Percentiles rank a stretch among this genome's conserved stretches.
Evolutionary conservation across 2,113 vertebrate genomes (phyloP).

Genomic region (Apus apus): DNA sequence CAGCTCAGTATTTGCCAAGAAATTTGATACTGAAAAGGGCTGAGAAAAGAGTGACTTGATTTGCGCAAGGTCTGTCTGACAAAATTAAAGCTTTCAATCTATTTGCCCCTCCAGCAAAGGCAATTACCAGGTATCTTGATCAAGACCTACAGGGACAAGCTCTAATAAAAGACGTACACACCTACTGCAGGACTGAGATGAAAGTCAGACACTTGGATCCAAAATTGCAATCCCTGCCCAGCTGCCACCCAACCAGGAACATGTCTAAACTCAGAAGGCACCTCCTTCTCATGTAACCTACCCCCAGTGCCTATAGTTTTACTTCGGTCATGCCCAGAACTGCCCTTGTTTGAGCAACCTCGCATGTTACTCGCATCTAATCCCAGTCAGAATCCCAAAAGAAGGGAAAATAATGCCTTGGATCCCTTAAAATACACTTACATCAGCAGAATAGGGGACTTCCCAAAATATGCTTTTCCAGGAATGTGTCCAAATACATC

Average conservation of each 20-base stretch:
- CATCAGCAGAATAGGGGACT: background rate
- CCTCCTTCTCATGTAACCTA: background rate
- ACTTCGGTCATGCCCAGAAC: conserved; percentile 32
- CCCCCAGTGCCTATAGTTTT: background rate
- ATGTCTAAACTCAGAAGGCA: conserved; percentile 46
- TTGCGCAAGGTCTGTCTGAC: background rate
- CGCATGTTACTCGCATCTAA: background rate
- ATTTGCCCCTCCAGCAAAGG: background rate
- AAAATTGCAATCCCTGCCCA: background rate
- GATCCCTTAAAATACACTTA: background rate
- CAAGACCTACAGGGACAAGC: background rate
- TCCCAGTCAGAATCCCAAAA: background rate
- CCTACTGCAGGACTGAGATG: background rate
- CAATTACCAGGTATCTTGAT: background rate
- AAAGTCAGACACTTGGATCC: background rate
- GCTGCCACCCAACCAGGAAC: conserved; percentile 43
- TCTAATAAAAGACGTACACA: background rate
- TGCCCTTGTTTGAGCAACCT: conserved; percentile 2
- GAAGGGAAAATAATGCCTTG: background rate
- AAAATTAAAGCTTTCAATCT: background rate
- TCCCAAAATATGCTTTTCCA: background rate
- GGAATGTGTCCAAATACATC: background rate
- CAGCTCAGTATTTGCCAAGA: background rate
- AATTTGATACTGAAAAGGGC: background rate
- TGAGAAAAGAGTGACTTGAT: background rate